Conservation (phyloP, 2,888 invertebrate genomes). For the Drosophila buzzatii region DNA sequence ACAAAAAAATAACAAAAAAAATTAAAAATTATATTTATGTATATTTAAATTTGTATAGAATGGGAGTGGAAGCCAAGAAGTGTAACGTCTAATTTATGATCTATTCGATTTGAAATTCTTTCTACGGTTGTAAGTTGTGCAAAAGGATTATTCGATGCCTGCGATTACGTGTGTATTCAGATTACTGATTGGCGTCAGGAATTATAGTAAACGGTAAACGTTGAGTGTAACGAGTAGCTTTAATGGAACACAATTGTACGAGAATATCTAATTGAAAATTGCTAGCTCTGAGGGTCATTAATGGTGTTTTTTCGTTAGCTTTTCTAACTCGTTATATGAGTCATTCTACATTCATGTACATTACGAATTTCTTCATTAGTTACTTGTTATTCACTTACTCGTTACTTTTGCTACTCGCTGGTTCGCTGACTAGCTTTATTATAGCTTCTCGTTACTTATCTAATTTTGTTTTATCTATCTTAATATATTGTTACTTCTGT, state of each 20-base stretch:
- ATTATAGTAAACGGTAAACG: conserved; percentile 7
- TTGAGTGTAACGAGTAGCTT: background rate
- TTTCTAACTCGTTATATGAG: too few relatives aligned
- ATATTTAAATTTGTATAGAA: background rate
- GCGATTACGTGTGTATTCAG: background rate
- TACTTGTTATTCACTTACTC: background rate
- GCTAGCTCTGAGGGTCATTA: too few relatives aligned
- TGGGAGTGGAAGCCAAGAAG: conserved; percentile 9
- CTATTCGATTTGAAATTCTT: background rate
- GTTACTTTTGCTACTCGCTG: background rate
- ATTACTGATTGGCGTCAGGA: background rate
- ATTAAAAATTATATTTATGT: background rate
- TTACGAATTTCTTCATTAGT: too few relatives aligned
- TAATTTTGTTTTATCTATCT: too few relatives aligned
- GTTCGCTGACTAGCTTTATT: too few relatives aligned
- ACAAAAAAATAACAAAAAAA: background rate
- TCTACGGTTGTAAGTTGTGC: background rate
- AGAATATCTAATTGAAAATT: background rate
- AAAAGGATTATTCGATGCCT: background rate
- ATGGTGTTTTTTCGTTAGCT: background rate
- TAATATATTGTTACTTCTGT: background rate
- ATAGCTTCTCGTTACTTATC: too few relatives aligned
- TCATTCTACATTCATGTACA: too few relatives aligned
- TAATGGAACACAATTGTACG: background rate
- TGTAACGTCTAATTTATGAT: background rate